These are phyloP conservation scores for Panurus biarmicus DNA, from an alignment of 2,113 vertebrate species.

Conservation along the genomic window DNA sequence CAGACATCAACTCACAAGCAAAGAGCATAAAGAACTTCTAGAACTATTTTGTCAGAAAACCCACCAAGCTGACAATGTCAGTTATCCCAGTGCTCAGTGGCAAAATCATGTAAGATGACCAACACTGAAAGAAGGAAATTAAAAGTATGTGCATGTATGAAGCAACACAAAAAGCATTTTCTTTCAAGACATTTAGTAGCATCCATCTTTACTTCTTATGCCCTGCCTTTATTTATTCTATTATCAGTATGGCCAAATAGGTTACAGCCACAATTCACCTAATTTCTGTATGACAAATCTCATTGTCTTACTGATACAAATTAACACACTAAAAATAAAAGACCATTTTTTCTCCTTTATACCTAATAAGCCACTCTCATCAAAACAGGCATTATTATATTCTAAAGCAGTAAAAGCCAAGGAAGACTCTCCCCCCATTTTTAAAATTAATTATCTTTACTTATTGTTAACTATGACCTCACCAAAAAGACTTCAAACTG, in stretches of 20 bases:
- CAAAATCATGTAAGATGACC: not conserved
- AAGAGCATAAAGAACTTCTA: not conserved
- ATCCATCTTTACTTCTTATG: not conserved
- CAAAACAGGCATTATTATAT: not conserved
- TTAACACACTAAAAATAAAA: not conserved
- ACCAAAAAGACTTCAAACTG: not conserved
- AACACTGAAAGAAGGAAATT: not conserved
- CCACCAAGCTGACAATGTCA: not conserved
- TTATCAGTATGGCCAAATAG: not conserved
- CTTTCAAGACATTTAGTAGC: not conserved
- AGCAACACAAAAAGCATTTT: not conserved
- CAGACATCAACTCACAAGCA: not conserved
- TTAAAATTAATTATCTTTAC: not conserved
- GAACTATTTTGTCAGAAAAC: not conserved
- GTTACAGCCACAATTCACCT: not conserved
- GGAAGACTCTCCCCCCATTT: rapidly evolving
- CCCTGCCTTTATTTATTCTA: not conserved
- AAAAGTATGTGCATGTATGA: not conserved
- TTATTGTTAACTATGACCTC: not conserved
- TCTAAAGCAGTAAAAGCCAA: not conserved
- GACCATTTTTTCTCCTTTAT: not conserved
- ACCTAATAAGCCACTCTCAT: not conserved
- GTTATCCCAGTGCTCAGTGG: not conserved
- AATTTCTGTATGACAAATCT: not conserved
- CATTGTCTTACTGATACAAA: not conserved